Base-by-base conservation (phyloP, 1,140 invertebrate species). In the Armadillidium nasatum region DNA sequence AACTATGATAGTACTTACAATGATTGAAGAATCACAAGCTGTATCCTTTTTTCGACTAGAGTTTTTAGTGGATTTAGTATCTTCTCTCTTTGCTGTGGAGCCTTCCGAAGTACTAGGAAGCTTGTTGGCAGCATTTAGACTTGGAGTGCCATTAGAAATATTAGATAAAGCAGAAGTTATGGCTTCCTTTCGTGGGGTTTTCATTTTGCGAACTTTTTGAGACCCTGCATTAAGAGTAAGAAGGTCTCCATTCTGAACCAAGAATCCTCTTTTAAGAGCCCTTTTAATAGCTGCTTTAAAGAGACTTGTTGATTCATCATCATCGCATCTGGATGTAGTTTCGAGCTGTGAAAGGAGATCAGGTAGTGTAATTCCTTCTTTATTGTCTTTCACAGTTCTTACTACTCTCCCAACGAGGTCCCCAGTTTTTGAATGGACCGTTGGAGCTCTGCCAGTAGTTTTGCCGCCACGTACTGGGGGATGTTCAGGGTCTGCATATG, bases 231-330 rank as follows among this genome's bases (percentile, higher is more conserved):
- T 60, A 15, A 60, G 50, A 19, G 11, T 60, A 19, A 60, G 50
- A 2, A 60, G 11, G 44, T 80, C 74, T n/a, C 77, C 77, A 66
- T 60, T 72, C 54, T 80, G 76, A 11, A 68, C 71, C 21, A 80
- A 72, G 72, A 80, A 80, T 13, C 79, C 79, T 21, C 79, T 74
- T 75, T 78, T 77, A 21, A 80, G 74, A 44, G 79, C 79, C 9
- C 79, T 73, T 68, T 80, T 80, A 45, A 74, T 76, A 45, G 79
- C 79, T n/a, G 73, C 73, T 44, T 75, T 75, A n/a, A 75, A 21
- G 19, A 75, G 50, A 19, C 19, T 19, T 13, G 19, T 19, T 13
- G 50, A 60, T 19, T 60, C 50, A 60, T 60, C 50, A 13, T 60
- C 11, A 15, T 60, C 50, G 3, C 11, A 19, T 19, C 19, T 60